Conservation (phyloP, 2,113 vertebrate genomes). For the Oplegnathus fasciatus region DNA sequence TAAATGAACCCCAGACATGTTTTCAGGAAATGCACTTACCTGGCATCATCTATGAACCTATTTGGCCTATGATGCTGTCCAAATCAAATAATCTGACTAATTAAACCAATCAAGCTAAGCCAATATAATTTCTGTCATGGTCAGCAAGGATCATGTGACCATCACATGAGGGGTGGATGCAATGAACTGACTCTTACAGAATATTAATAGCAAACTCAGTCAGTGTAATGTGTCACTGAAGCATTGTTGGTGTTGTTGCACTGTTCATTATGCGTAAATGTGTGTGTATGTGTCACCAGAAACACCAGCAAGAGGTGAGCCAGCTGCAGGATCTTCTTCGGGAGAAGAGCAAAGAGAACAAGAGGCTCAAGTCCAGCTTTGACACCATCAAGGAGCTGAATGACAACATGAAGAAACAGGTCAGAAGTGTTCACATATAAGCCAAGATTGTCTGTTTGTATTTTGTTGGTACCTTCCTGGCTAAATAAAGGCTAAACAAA, state of each 20-base stretch:
- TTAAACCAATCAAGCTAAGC: neutral
- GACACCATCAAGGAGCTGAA: constrained; percentile 90
- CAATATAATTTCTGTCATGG: neutral
- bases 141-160: neutral
- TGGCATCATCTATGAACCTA: neutral
- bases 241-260: neutral
- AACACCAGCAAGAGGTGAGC: constrained; percentile 85
- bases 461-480: neutral
- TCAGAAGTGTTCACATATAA: constrained; percentile 20
- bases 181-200: neutral
- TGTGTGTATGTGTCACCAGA: constrained; percentile 76
- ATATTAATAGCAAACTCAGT: neutral
- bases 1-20: too few relatives aligned
- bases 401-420: constrained; percentile 91
- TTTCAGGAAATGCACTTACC: neutral
- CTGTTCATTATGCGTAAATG: neutral
- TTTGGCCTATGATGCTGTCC: neutral
- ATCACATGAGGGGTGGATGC: neutral
- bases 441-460: neutral
- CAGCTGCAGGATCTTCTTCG: constrained; percentile 85
- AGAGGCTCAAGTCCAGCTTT: constrained; percentile 90
- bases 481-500: too few relatives aligned
- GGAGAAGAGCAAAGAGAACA: constrained; percentile 90
- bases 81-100: too few relatives aligned
- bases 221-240: neutral